phyloP scores from a whole-genome alignment of 2,797 vertebrate genomes.

The Nyctalus aviator region DNA sequence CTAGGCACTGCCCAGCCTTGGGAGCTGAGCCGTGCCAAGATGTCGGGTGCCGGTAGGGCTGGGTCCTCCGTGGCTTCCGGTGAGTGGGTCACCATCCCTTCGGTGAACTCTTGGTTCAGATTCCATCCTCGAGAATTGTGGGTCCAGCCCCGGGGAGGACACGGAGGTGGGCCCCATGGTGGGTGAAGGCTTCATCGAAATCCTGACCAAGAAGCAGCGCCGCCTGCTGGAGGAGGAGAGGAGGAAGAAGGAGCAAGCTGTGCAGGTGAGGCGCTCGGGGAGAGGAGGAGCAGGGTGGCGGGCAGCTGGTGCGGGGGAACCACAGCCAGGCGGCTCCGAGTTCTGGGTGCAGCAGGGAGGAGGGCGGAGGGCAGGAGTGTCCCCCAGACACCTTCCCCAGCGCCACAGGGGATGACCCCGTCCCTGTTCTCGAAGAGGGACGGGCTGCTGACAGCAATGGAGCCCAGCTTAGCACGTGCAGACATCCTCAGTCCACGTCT shows the following conservation, averaged over 20 bases:
- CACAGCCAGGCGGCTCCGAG: background rate
- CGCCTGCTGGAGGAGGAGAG: constrained; percentile 96
- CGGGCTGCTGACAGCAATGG: background rate
- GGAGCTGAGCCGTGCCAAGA: background rate
- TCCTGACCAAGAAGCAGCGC: constrained; percentile 96
- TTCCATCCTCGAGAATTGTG: constrained; percentile 86
- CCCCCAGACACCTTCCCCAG: accelerated
- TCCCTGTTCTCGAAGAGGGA: background rate
- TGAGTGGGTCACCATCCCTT: background rate
- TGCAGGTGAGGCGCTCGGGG: constrained; percentile 85
- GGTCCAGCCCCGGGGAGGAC: constrained; percentile 88
- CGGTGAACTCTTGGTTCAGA: constrained; percentile 76
- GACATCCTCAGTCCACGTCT: accelerated
- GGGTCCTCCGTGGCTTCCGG: background rate
- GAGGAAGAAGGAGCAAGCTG: constrained; percentile 95
- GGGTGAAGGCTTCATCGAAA: constrained; percentile 94
- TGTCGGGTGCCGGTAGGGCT: background rate
- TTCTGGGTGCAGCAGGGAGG: background rate
- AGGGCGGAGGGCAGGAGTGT: background rate
- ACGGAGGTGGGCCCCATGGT: constrained; percentile 88
- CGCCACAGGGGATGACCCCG: accelerated
- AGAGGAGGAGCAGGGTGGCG: accelerated
- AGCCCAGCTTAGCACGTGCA: background rate
- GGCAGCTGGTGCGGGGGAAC: background rate
- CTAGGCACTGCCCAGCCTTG: background rate